Base-by-base conservation (phyloP, 2,113 vertebrate genomes). In the Bos javanicus region DNA sequence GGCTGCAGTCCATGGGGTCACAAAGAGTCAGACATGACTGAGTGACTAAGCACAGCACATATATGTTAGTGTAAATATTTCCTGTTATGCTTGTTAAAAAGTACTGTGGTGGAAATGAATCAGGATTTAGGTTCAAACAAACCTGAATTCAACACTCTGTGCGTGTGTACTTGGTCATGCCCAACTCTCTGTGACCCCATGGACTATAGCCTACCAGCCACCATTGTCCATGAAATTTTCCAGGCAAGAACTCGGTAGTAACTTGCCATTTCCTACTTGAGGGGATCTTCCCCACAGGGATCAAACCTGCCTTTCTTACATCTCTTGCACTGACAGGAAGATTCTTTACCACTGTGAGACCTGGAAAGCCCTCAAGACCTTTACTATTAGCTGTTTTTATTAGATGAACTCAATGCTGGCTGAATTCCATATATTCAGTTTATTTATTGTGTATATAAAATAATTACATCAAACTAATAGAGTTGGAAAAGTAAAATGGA, bases 81-180 rank as follows among this genome's bases (percentile, higher is more conserved):
- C 43, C 19, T 95, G 26, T 91, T 85, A 36, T 56, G 6, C 43
- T 80, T 90, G 5, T 84, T 91, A 46, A 90, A 89, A 62, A 43
- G 26, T 50, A 30, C 5, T 39, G 5, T n/a, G 2, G 17, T 59
- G 10, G 6, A 74, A 97, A 87, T 8, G 36, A 91, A 56, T 95
- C 46, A 91, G 4, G 10, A 62, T 57, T 93, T 83, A 86, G 19
- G 21, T 30, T 64, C 14, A 94, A 87, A 81, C 1, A n/a, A 59
- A 92, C 2, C 26, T 62, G 19, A 87, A 16, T 87, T 91, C 19
- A 92, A 88, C 15, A 82, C 0, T 1, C 14, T 88, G 13, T 43
- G 12, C 1, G 0, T 43, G 23, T 15, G 23, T 76, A 43, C 3
- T 26, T 3, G 0, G 39, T 43, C 39, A 43, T 8, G 71, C 39